Conservation (phyloP, 1,140 invertebrate genomes). For the Conus ventricosus region DNA sequence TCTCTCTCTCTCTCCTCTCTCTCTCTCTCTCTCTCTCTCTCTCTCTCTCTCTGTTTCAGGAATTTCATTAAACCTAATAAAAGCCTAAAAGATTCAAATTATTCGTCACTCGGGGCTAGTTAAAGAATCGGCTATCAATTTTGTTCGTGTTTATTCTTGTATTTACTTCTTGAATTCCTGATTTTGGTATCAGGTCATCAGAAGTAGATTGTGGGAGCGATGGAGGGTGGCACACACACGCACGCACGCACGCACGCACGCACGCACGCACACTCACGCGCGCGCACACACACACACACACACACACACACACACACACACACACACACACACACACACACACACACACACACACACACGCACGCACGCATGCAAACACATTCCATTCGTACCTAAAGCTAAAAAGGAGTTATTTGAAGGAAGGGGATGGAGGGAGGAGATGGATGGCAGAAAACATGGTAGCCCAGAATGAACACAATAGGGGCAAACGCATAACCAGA, state of each 20-base stretch:
- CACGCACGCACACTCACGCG: too few species aligned
- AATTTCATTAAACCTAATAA: neutral
- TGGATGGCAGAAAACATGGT: too few species aligned
- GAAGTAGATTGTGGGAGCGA: too few species aligned
- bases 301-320: conserved; percentile 11
- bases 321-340: neutral
- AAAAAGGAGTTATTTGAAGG: neutral
- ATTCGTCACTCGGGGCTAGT: neutral
- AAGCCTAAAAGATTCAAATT: neutral
- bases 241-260: too few species aligned
- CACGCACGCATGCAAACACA: neutral
- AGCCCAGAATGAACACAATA: too few species aligned
- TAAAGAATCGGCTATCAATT: neutral
- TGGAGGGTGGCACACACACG: too few species aligned
- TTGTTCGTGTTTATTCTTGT: neutral
- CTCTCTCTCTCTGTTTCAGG: neutral
- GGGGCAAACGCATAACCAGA: too few species aligned
- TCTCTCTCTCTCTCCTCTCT: neutral
- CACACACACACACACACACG: neutral
- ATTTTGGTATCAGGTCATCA: too few species aligned
- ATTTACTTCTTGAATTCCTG: neutral
- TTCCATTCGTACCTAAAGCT: neutral
- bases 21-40: conserved; percentile 1
- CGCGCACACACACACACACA: too few species aligned
- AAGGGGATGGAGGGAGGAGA: too few species aligned